Conservation (phyloP, 1,140 invertebrate species). For the Tachypleus tridentatus region DNA sequence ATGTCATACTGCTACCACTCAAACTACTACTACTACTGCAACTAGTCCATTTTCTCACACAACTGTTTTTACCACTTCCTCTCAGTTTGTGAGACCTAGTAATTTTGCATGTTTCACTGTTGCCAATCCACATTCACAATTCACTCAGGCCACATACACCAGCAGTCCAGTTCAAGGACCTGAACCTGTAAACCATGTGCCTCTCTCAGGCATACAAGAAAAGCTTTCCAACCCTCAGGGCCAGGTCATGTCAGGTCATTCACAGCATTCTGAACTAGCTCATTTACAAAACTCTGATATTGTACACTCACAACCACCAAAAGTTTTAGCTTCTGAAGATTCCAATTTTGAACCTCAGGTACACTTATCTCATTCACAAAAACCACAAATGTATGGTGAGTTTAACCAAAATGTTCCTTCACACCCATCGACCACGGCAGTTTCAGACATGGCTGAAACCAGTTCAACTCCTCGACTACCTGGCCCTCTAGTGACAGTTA, state of each 20-base stretch:
- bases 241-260: background rate
- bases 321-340: no score
- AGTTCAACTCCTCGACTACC: background rate
- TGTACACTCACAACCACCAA: no score
- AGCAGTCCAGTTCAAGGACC: background rate
- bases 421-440: background rate
- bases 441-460: background rate
- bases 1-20: slow-evolving; percentile 23
- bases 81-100: background rate
- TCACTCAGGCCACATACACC: no score
- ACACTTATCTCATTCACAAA: no score
- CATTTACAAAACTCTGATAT: background rate
- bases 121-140: background rate
- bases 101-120: background rate
- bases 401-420: no score
- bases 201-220: background rate
- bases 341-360: no score
- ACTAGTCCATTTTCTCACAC: background rate
- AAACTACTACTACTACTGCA: background rate
- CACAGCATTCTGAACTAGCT: background rate
- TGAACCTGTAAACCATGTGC: background rate
- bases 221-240: background rate
- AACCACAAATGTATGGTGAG: no score
- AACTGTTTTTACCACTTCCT: background rate
- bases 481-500: slow-evolving; percentile 38